Percentiles rank a stretch among this genome's conserved stretches.
phyloP scores from a whole-genome alignment of 2,888 invertebrate genomes.

The Zonitis immaculata region DNA sequence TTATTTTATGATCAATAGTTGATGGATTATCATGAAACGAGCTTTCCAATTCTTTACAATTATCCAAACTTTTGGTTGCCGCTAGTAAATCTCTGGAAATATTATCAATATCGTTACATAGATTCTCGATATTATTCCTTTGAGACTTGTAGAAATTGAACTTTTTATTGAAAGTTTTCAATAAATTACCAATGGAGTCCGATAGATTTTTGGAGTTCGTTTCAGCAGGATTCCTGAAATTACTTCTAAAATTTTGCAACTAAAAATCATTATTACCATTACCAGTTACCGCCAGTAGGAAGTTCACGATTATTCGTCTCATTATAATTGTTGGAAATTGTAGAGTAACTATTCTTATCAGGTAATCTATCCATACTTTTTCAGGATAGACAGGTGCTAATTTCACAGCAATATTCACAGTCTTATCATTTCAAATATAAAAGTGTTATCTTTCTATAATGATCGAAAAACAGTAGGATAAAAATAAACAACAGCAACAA shows the following conservation, averaged over 20 bases:
- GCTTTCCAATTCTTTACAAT: constrained; percentile 14
- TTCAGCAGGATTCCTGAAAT: too few relatives aligned
- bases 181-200: not conserved
- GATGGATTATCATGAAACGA: not conserved
- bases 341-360: not conserved
- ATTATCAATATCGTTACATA: constrained; percentile 4
- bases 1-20: constrained; percentile 1
- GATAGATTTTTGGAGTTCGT: too few relatives aligned
- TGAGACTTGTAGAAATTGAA: not conserved
- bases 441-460: not conserved
- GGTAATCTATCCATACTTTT: not conserved
- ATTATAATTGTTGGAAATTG: not conserved
- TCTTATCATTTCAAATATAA: not conserved
- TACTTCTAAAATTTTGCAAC: too few relatives aligned
- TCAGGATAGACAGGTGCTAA: not conserved
- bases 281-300: not conserved
- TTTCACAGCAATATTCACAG: not conserved
- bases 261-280: not conserved
- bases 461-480: not conserved
- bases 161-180: not conserved
- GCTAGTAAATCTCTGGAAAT: constrained; percentile 5
- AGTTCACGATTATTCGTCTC: not conserved
- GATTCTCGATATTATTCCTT: not conserved
- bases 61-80: constrained; percentile 7
- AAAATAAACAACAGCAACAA: not conserved